Conservation (phyloP, 2,113 vertebrate genomes). For the Pantherophis guttatus region DNA sequence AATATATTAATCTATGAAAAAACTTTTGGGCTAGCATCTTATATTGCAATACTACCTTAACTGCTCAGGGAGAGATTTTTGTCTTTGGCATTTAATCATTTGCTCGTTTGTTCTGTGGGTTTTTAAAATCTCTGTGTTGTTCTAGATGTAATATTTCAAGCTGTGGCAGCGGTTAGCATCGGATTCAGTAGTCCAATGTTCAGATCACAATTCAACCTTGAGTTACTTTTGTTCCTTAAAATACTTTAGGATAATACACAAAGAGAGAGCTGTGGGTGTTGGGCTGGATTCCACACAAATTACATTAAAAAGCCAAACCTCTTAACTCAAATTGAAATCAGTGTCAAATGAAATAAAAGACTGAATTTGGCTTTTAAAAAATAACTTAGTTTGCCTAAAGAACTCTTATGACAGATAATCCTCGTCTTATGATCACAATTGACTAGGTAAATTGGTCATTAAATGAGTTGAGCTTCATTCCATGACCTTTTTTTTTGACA, state of each 20-base stretch:
- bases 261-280: neutral
- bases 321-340: neutral
- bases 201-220: neutral
- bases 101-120: neutral
- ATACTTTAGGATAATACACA: neutral
- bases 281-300: neutral
- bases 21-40: neutral
- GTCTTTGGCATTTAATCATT: neutral
- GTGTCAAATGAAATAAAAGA: neutral
- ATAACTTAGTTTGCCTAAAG: neutral
- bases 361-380: neutral
- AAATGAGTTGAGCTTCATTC: neutral
- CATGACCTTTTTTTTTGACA: neutral
- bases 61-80: neutral
- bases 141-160: neutral
- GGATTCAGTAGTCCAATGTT: neutral
- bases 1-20: neutral
- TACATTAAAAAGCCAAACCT: neutral
- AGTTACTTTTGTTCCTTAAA: neutral
- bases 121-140: neutral
- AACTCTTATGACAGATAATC: neutral
- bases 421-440: neutral
- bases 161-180: neutral
- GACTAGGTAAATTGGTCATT: neutral
- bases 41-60: neutral